Base-by-base conservation (phyloP, 1,140 invertebrate genomes). In the Heliconius congener region DNA sequence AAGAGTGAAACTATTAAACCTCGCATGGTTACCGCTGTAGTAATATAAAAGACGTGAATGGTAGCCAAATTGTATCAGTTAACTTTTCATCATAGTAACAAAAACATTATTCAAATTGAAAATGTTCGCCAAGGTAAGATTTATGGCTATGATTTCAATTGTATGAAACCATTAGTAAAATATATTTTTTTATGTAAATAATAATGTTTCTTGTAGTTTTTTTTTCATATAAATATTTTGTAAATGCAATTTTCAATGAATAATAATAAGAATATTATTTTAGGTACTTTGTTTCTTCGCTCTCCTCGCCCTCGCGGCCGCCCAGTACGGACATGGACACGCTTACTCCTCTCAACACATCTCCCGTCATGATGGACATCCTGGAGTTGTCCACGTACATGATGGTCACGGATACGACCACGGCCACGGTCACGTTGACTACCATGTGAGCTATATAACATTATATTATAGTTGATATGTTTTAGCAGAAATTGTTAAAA, bases 401-500 rank as follows among this genome's bases (percentile, higher is more conserved):
- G 66, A 52, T 0, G 55, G 50, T 66, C 55, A 81, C 18, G 79
- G 76, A 1, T 76, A 82, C 3, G 79, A 79, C 77, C 80, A 83
- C 11, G 71, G 70, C n/a, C 80, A 81, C 8, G 55, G 57, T 60
- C 81, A 82, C 34, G 57, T 66, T 30, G 88, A 90, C 46, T 87
- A 87, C 74, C 82, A 91, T 74, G 88, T 90, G 80, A 88, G 57
- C n/a, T n/a, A 57, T 57, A n/a, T 57, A 8, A n/a, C 18, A 9
- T n/a, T 23, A 23, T 57, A 2, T 57, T 57, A 23, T 57, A 57
- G 2, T n/a, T n/a, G 3, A 8, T 57, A 23, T n/a, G 5, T 57
- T 57, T 18, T 52, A 18, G 50, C 1, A 52, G 1, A 52, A 0
- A 52, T 50, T 18, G 16, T 52, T 52, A 52, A 52, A 52, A 52